Base-by-base conservation (phyloP, 1,140 invertebrate genomes). In the Drosophila repletoides region DNA sequence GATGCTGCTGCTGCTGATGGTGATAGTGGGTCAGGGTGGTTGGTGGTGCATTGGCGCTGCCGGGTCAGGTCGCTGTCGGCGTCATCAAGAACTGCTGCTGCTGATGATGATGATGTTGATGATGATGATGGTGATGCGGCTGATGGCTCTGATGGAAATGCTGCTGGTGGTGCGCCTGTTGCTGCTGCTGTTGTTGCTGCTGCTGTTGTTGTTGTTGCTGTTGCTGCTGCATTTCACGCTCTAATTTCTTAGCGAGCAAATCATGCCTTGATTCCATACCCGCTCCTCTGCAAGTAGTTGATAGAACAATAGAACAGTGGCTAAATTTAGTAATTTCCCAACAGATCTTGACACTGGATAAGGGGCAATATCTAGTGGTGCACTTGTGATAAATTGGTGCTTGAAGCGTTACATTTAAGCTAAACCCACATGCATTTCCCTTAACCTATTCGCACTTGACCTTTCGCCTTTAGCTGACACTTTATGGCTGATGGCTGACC, bases 201-300 rank as follows among this genome's bases (percentile, higher is more conserved):
- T 76, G 69, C 12, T 76, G 80, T 29, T 88, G 63, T 6, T 87
- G 81, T 15, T 86, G 83, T 21, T 86, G 84, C 19, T 81, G 83
- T 31, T 88, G 79, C 19, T 76, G 80, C 19, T 86, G 87, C 81
- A 89, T 72, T 43, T 90, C 89, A 15, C 84, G 80, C 66, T 90
- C 89, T 73, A 83, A 51, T 73, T 90, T 90, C 59, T 90, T 90
- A 88, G 83, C 81, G 55, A 90, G 73, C 81, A 89, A 72, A 84
- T 90, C 89, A 88, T 90, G 88, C 88, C 89, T 84, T 90, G 89
- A 89, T 88, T 90, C 89, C 89, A 90, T 89, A 88, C 88, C 89
- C 88, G 89, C 89, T 90, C 89, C 89, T 89, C 89, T 90, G 83
- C 46, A 77, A 72, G 41, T 60, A 81, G 59, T 72, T 52, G 3